Evolutionary conservation across 2,113 vertebrate genomes (phyloP).

Genomic region (Triplophysa dalaica): DNA sequence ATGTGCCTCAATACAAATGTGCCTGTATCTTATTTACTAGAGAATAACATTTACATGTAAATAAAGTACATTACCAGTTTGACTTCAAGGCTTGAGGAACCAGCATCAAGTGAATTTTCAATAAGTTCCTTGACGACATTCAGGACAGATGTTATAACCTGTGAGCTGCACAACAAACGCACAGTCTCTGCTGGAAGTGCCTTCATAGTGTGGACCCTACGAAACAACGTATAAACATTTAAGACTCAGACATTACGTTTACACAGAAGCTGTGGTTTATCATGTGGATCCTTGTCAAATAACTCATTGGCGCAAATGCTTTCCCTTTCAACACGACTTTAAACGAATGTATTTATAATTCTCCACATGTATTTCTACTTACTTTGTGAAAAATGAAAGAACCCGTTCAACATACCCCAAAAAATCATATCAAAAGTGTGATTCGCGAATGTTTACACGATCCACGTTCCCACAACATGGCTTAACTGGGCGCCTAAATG

Average conservation of each 20-base stretch:
- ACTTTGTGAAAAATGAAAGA: background rate
- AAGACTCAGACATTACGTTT: background rate
- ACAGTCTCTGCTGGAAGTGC: constrained; percentile 83
- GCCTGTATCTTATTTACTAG: no score
- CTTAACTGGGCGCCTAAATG: constrained; percentile 28
- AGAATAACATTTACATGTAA: no score
- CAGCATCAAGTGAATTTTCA: constrained; percentile 93
- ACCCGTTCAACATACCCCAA: background rate
- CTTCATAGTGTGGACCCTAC: constrained; percentile 77
- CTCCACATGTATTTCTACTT: background rate
- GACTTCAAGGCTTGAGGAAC: constrained; percentile 83
- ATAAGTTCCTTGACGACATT: constrained; percentile 92
- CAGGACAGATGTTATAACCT: constrained; percentile 87
- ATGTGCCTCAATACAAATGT: no score
- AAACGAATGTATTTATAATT: no score
- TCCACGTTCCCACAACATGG: background rate
- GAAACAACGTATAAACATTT: background rate
- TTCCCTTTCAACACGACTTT: no score
- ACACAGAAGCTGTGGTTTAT: background rate
- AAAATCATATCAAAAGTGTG: background rate
- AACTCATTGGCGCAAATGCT: no score
- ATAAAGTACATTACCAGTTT: constrained; percentile 79
- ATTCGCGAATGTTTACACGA: background rate
- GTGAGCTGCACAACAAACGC: constrained; percentile 87
- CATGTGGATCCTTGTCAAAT: no score